Base-by-base conservation (phyloP, 2,113 vertebrate species). In the Puffinus mauretanicus region DNA sequence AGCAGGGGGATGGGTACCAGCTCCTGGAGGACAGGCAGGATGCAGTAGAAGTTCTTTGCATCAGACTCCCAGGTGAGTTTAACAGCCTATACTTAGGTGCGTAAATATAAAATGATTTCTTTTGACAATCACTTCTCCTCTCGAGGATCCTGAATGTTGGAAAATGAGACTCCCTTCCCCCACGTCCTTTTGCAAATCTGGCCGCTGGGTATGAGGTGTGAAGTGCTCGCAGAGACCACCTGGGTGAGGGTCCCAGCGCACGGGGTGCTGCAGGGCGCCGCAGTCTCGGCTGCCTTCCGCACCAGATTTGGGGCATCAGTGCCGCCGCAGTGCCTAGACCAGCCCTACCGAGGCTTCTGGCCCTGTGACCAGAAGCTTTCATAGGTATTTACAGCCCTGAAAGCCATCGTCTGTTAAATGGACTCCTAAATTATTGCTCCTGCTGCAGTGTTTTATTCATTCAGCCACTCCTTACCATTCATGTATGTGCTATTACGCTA, bases 391-490 rank as follows among this genome's bases (percentile, higher is more conserved):
- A 95, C 73, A 80, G 46, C 94, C 86, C 83, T 79, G 61, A 84
- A 76, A 92, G 29, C 61, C 81, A 79, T 65, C 2, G 0, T 26
- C 78, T 85, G 54, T 30, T 70, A 73, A 94, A 94, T 18, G 65
- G 61, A 57, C 51, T 80, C 62, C 69, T 62, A 16, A 91, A 44
- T 80, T 49, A n/a, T 49, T 88, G 91, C 81, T 85, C 52, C 62
- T 86, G 54, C 84, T 73, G 54, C 84, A 58, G 71, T 10, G 49
- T 75, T 93, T 88, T 76, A 80, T 82, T 76, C 91, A 82, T 34
- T 67, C 87, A 90, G 91, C 86, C 94, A 46, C 86, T 95, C 93
- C 86, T 87, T 32, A 40, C 75, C 64, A 25, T 90, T 89, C 75
- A 30, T 16, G 64, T 81, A 42, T 58, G 51, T 96, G 95, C 75